These are phyloP conservation scores for Galemys pyrenaicus DNA, from an alignment of 2,113 vertebrate genomes.

Conservation along the genomic window DNA sequence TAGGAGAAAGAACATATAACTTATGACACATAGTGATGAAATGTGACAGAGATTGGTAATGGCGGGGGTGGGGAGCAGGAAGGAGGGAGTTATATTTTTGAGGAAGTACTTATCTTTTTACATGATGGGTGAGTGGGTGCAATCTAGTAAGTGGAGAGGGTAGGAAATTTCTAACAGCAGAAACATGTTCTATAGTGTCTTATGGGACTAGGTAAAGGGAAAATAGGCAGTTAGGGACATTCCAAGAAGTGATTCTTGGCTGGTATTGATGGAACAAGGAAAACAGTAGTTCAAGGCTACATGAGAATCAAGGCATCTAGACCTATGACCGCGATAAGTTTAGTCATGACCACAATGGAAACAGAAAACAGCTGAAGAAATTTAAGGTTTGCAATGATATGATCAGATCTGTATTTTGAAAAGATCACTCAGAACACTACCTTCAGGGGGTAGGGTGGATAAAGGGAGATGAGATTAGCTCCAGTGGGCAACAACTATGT, in stretches of 20 bases:
- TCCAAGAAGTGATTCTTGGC: not conserved
- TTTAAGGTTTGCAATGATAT: not conserved
- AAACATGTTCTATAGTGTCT: not conserved
- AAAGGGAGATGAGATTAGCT: not conserved
- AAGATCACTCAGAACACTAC: not conserved
- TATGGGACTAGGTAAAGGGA: not conserved
- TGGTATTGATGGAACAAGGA: not conserved
- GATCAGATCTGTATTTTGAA: not conserved
- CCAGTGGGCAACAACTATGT: not conserved
- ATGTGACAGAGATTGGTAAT: not conserved
- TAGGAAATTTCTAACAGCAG: not conserved
- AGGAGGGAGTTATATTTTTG: not conserved
- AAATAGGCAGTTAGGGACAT: not conserved
- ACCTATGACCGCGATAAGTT: not conserved
- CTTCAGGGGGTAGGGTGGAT: not conserved
- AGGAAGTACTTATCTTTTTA: not conserved
- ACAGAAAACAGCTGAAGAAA: not conserved
- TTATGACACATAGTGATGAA: not conserved
- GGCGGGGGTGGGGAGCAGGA: too few relatives aligned
- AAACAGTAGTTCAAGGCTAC: not conserved
- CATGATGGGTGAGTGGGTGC: not conserved
- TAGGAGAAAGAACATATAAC: not conserved
- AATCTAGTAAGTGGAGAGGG: not conserved
- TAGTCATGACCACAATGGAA: not conserved
- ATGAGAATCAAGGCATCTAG: not conserved